Percentiles rank a stretch among this genome's conserved stretches.
Conservation (phyloP, 2,113 vertebrate genomes). For the Galemys pyrenaicus region DNA sequence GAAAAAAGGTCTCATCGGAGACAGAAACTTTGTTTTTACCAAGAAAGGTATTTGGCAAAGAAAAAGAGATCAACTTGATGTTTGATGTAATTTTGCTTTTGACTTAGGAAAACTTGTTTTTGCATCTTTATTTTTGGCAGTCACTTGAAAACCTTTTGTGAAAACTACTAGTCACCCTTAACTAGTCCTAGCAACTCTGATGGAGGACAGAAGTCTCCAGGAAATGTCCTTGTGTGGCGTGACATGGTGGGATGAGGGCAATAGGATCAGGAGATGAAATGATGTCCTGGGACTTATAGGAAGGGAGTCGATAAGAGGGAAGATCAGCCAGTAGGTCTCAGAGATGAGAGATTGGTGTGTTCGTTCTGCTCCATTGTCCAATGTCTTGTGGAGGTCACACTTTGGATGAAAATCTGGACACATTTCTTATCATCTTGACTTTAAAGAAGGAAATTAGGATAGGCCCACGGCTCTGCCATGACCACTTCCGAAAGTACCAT, state of each 20-base stretch:
- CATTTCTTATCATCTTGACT: neutral
- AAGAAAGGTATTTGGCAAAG: constrained; percentile 9
- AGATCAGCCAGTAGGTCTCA: neutral
- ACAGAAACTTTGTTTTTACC: neutral
- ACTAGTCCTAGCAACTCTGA: neutral
- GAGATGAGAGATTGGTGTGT: neutral
- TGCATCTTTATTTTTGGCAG: neutral
- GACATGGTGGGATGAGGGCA: neutral
- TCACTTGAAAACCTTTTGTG: neutral
- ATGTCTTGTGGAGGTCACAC: neutral
- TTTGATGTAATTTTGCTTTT: constrained; percentile 44
- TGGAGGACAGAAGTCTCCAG: neutral
- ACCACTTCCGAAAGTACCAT: neutral
- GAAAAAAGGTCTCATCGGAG: neutral
- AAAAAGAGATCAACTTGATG: neutral
- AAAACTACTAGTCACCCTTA: constrained; percentile 20
- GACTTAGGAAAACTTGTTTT: neutral
- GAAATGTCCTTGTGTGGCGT: neutral
- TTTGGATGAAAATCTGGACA: neutral
- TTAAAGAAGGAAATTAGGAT: neutral
- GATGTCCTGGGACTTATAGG: neutral
- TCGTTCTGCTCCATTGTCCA: neutral
- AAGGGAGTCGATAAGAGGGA: neutral
- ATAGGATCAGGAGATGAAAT: neutral
- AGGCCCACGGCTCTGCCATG: neutral